Conservation (phyloP, 2,113 vertebrate species). For the Oceanodroma tethys region DNA sequence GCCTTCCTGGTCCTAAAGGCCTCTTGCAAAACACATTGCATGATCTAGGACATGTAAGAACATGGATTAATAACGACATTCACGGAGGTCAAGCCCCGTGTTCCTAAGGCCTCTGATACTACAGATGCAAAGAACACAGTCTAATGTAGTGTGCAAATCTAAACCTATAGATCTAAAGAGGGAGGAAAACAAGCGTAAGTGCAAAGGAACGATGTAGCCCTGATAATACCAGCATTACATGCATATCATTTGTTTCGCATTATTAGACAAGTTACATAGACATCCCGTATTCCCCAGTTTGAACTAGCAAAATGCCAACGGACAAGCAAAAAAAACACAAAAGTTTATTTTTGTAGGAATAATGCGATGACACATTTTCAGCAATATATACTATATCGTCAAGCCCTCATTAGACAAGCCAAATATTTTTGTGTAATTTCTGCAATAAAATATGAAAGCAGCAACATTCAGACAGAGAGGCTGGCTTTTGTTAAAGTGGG, state of each 20-base stretch:
- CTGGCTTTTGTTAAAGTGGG: conserved; percentile 60
- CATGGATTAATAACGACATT: conserved; percentile 22
- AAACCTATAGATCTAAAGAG: background rate
- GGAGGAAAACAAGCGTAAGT: background rate
- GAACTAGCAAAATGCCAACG: conserved; percentile 59
- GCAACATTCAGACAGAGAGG: conserved; percentile 58
- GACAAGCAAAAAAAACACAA: background rate
- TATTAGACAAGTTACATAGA: conserved; percentile 46
- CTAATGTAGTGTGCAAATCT: background rate
- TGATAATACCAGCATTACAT: background rate
- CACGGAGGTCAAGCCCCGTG: background rate
- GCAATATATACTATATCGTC: conserved; percentile 60
- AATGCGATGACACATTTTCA: conserved; percentile 66
- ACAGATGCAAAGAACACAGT: background rate
- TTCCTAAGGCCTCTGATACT: conserved; percentile 5
- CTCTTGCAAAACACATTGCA: conserved; percentile 41
- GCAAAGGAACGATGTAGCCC: background rate
- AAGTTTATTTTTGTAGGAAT: conserved; percentile 65
- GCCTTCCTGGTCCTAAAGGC: conserved; percentile 9
- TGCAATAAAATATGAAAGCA: conserved; percentile 68
- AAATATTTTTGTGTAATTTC: conserved; percentile 71
- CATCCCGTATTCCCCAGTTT: conserved; percentile 26
- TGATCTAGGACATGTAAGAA: conserved; percentile 24
- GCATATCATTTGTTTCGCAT: background rate
- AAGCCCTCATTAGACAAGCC: conserved; percentile 61